Evolutionary conservation across 2,888 invertebrate genomes (phyloP).

Genomic region (Lydus trimaculatus): DNA sequence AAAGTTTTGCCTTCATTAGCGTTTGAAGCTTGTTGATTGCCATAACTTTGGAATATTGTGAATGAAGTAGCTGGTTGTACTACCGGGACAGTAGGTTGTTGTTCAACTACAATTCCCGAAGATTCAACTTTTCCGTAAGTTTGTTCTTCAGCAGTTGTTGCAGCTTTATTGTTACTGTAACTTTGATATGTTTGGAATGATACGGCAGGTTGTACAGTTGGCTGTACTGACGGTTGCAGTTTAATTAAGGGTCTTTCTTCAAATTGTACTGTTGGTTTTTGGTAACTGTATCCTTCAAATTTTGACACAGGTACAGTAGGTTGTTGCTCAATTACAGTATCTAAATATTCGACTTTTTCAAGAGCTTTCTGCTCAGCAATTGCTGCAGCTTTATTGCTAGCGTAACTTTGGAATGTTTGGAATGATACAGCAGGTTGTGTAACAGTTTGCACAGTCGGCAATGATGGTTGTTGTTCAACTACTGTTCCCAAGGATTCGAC

Average conservation of each 20-base stretch:
- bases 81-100: constrained; percentile 41
- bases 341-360: background rate
- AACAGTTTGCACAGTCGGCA: constrained; percentile 9
- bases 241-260: background rate
- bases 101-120: background rate
- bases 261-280: background rate
- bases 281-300: constrained; percentile 38
- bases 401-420: constrained; percentile 15
- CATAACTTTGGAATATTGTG: constrained; percentile 15
- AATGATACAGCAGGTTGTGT: constrained; percentile 20
- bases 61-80: no score
- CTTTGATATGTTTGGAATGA: constrained; percentile 17
- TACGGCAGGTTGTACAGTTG: constrained; percentile 17
- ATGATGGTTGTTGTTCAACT: background rate
- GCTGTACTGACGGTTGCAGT: constrained; percentile 8
- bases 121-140: background rate
- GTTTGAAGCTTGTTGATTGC: background rate
- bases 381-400: no score
- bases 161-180: constrained; percentile 4
- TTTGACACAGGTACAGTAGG: constrained; percentile 13
- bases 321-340: background rate
- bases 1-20: background rate
- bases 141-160: background rate
- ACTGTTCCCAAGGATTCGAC: background rate
- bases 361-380: background rate